These are phyloP conservation scores for Scaptomyza hsui DNA, from an alignment of 1,140 invertebrate species.

Conservation along the genomic window DNA sequence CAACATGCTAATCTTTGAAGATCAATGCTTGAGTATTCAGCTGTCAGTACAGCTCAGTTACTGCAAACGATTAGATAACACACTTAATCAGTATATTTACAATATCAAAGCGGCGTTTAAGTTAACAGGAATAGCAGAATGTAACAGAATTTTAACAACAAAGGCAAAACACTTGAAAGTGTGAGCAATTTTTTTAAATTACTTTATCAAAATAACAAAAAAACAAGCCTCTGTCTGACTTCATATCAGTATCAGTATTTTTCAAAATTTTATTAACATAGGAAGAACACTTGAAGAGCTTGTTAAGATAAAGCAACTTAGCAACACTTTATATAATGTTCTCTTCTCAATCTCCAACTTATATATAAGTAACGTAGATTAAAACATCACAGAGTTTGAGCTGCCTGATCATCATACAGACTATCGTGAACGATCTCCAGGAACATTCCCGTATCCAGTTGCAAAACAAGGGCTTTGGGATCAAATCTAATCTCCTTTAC, in stretches of 20 bases:
- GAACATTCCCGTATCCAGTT: constrained; percentile 51
- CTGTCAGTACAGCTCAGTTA: neutral
- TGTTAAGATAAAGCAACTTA: too few species aligned
- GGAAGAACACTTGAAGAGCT: too few species aligned
- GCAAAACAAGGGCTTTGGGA: constrained; percentile 62
- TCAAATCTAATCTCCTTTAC: constrained; percentile 58
- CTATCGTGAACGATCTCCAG: constrained; percentile 67
- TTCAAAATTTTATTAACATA: too few species aligned
- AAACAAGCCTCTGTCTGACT: too few species aligned
- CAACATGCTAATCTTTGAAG: constrained; percentile 2
- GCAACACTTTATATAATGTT: too few species aligned
- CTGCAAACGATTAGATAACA: constrained; percentile 2
- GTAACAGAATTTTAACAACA: neutral
- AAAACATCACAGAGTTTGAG: neutral
- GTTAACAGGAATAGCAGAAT: neutral
- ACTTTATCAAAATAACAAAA: too few species aligned
- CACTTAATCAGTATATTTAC: constrained; percentile 8
- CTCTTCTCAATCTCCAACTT: too few species aligned
- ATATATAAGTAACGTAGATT: neutral
- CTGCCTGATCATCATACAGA: constrained; percentile 53
- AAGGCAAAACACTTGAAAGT: neutral
- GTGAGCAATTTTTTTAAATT: too few species aligned
- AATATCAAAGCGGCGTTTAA: neutral
- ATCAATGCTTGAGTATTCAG: neutral
- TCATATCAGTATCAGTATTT: too few species aligned